Base-by-base conservation (phyloP, 2,888 invertebrate genomes). In the Ptilodon capucinus region DNA sequence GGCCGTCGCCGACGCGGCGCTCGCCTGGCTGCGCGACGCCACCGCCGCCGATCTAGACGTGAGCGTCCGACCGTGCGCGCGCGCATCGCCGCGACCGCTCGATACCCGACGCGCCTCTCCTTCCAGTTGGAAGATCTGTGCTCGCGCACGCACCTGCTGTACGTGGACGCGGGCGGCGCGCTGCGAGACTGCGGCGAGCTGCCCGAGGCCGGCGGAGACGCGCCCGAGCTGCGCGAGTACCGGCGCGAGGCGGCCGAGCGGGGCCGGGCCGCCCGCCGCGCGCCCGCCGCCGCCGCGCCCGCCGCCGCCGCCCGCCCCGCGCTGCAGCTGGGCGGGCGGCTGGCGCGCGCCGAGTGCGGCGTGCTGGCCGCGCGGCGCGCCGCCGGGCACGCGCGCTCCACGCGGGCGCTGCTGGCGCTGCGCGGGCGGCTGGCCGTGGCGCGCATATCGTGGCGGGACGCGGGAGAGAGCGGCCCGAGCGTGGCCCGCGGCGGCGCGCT, bases 401-500 rank as follows among this genome's bases (percentile, higher is more conserved):
- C 68, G 50, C 57, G 63, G 46, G 65, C 60, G 60, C 93, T 75
- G 93, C 93, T 44, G 84, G 93, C 70, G 46, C 53, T 66, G 51
- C 73, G 73, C 91, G 94, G 63, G 92, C 93, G 71, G 92, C 94
- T 49, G 86, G 93, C 74, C 45, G 68, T 63, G 54, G 96, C 86
- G 95, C 95, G 45, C 93, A 94, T 55, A 96, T 96, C 42, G 93
- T 95, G 57, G 95, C 94, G 95, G 80, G 92, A 94, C 70, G 94
- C 94, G 4, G 30, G 94, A 93, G 73, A 84, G 42, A 92, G 94
- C 62, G 94, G 94, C 42, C 95, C 93, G 83, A 87, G 21, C 82
- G 96, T 84, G 92, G 96, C 60, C 94, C 95, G 42, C 95, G 97
- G 95, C 93, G 86, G 96, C 76, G 97, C 96, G 74, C 88, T 97